Evolutionary conservation across 2,888 invertebrate species (phyloP), one percentile per base, ranked within the genome.

Genomic region (Sphaerophoria rueppellii): DNA sequence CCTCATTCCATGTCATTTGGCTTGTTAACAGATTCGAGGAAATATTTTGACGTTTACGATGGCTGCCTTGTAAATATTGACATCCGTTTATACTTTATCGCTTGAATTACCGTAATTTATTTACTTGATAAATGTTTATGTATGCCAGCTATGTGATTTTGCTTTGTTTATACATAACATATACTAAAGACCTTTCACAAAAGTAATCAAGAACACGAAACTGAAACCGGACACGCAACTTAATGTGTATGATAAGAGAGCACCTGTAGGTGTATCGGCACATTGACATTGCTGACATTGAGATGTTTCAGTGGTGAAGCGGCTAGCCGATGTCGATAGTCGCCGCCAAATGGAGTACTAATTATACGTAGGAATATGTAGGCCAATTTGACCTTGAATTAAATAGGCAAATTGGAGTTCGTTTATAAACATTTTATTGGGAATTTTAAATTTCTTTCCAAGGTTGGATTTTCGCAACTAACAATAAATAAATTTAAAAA

Each of bases 1-100:
- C 65, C 71, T 34, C 50, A 58, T 72, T 65, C 43, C 37, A 58
- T 78, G 24, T 52, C 12, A 12, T 43, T 58, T 58, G 16, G 57
- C 43, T 35, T 72, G 65, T 72, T 72, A 58, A 77, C 48, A 71
- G 55, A 71, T 63, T 70, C 40, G 37, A 52, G 37, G 35, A 35
- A 58, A 37, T 52, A 7, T 50, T 46, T 16, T 58, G 58, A 73
- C 61, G 6, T 61, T 73, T 73, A 32, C 54, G 16, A 61, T 61
- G 14, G 43, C 46, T 52, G 60, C 9, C 61, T 34, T n/a, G 32
- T 60, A 60, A 72, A 61, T 60, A 72, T 52, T 72, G 52, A 52
- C 72, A 60, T 32, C 60, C 52, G 24, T 61, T 6, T 14, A 7
- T 52, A 40, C 14, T 52, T 61, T 32, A 46, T 61, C 7, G 50